Conservation (phyloP, 2,888 invertebrate genomes). For the Dolichopus griseipennis region DNA sequence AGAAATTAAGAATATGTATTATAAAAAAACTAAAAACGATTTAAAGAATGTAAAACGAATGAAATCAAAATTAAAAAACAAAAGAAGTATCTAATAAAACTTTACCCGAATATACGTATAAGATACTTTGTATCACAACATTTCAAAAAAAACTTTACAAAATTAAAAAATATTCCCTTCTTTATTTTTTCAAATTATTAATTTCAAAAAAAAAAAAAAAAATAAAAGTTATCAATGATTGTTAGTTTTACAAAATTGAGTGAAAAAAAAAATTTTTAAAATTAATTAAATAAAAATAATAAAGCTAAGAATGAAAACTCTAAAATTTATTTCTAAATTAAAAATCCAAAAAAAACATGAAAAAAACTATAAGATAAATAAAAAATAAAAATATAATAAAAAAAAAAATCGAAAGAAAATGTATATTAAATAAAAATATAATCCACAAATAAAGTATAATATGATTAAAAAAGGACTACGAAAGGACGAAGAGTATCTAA, state of each 20-base stretch:
- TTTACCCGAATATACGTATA: neutral
- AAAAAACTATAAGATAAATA: neutral
- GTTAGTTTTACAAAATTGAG: neutral
- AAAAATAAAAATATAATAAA: neutral
- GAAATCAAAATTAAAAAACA: neutral
- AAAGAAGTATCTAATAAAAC: neutral
- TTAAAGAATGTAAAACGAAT: neutral
- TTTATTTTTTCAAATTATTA: too few relatives aligned
- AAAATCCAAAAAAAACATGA: neutral
- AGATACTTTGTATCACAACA: neutral
- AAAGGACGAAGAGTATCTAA: too few relatives aligned
- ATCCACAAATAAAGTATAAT: too few relatives aligned
- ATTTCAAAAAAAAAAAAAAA: too few relatives aligned
- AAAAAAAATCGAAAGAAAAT: neutral
- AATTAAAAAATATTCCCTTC: too few relatives aligned
- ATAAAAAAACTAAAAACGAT: too few relatives aligned
- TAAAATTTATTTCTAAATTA: neutral
- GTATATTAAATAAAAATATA: too few relatives aligned
- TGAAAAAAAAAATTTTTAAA: neutral
- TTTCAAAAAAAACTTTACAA: neutral
- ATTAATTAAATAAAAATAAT: too few relatives aligned
- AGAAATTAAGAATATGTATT: neutral
- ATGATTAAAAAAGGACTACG: too few relatives aligned
- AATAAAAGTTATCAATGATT: neutral
- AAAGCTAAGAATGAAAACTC: neutral